These are phyloP conservation scores for Nasonia longicornis DNA, from an alignment of 1,140 invertebrate genomes.

Conservation along the genomic window DNA sequence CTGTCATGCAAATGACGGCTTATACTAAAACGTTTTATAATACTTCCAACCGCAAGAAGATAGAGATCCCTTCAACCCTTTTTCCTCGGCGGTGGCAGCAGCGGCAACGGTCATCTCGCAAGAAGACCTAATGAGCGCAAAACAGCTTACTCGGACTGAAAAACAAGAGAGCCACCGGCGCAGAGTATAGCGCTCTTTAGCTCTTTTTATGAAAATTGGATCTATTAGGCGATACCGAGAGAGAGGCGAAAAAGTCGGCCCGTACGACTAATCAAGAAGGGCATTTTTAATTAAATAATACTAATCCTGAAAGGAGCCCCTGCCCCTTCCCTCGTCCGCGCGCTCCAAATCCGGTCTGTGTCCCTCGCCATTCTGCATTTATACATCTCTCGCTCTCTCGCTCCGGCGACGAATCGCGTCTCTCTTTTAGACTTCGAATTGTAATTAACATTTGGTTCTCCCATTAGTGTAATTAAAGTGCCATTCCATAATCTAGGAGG, in stretches of 20 bases:
- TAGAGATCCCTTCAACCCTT: conserved; percentile 7
- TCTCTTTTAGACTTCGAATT: conserved; percentile 77
- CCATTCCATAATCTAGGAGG: conserved; percentile 73
- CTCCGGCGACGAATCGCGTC: conserved; percentile 55
- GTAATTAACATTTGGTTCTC: conserved; percentile 80
- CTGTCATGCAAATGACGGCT: background rate
- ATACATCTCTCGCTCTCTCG: conserved; percentile 37
- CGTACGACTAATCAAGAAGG: conserved; percentile 56
- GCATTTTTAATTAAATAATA: conserved; percentile 71
- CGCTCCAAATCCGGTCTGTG: conserved; percentile 43
- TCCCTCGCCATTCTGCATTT: conserved; percentile 20
- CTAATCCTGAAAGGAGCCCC: conserved; percentile 64
- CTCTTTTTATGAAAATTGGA: conserved; percentile 43
- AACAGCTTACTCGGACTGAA: conserved; percentile 6
- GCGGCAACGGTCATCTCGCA: background rate
- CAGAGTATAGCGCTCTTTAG: background rate
- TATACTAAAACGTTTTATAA: background rate
- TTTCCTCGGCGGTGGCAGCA: background rate
- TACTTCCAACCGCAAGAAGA: background rate
- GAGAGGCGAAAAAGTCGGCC: conserved; percentile 24
- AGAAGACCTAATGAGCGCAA: conserved; percentile 18
- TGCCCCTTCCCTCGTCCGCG: conserved; percentile 48
- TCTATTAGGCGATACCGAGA: conserved; percentile 36
- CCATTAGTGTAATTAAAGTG: conserved; percentile 81
- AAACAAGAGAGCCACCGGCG: background rate